Evolutionary conservation across 1,140 invertebrate species (phyloP).

Genomic region (Drosophila bipectinata): DNA sequence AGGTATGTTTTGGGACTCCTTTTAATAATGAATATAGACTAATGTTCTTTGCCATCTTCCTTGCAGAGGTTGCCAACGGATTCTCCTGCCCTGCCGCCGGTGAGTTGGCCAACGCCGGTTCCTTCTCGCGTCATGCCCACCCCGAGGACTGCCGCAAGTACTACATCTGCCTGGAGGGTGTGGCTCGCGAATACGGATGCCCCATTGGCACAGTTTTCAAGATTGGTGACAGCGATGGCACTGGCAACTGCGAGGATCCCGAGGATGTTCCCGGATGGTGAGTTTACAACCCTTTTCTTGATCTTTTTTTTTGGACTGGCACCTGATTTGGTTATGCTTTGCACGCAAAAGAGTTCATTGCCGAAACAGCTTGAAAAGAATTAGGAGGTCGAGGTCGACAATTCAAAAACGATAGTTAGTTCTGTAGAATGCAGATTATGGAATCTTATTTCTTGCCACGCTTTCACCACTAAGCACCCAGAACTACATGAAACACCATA

Average conservation of each 20-base stretch:
- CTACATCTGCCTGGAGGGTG: conserved; percentile 95
- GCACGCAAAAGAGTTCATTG: conserved; percentile 6
- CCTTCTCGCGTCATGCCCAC: conserved; percentile 97
- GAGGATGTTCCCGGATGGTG: conserved; percentile 97
- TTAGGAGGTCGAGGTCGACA: not conserved
- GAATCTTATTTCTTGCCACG: conserved; percentile 32
- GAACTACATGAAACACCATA: conserved; percentile 13
- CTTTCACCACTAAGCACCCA: conserved; percentile 49
- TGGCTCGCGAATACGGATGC: conserved; percentile 96
- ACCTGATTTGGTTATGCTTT: conserved; percentile 61
- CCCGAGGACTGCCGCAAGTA: conserved; percentile 98
- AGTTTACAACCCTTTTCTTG: conserved; percentile 84
- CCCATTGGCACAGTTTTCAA: conserved; percentile 98
- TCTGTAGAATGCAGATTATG: conserved; percentile 14
- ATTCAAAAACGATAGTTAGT: not conserved
- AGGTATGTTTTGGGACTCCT: conserved; percentile 85
- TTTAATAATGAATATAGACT: not conserved
- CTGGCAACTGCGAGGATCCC: conserved; percentile 96
- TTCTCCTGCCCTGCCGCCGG: conserved; percentile 94
- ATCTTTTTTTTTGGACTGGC: conserved; percentile 21
- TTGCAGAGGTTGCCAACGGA: conserved; percentile 93
- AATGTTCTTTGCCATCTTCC: not conserved
- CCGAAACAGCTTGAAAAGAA: not conserved
- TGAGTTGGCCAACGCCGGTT: conserved; percentile 91
- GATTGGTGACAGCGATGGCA: conserved; percentile 94